phyloP scores from a whole-genome alignment of 2,113 vertebrate species.

The Anas platyrhynchos region DNA sequence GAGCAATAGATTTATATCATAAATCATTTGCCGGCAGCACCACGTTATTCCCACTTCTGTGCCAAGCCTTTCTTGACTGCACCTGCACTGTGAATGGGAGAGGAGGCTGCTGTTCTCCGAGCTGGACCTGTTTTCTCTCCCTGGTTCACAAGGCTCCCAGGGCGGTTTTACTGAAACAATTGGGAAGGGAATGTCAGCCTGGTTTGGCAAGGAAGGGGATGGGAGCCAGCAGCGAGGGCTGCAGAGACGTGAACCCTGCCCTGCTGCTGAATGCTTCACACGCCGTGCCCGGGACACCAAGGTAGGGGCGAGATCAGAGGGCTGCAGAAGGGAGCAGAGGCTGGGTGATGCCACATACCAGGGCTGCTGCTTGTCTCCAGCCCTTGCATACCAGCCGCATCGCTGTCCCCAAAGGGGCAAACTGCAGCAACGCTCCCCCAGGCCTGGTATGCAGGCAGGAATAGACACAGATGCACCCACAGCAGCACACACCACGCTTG shows the following conservation, averaged over 20 bases:
- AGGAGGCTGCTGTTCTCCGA: not conserved
- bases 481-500: fast-evolving
- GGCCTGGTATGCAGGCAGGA: not conserved
- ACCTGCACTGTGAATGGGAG: not conserved
- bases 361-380: not conserved
- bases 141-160: not conserved
- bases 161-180: not conserved
- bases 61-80: not conserved
- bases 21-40: not conserved
- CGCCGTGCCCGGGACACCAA: not conserved
- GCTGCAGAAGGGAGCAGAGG: not conserved
- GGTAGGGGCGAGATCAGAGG: not conserved
- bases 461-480: not conserved
- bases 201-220: not conserved
- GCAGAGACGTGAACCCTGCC: not conserved
- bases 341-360: not conserved
- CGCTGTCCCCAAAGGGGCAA: not conserved
- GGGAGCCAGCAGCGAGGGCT: not conserved
- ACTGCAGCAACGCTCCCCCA: not conserved
- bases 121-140: not conserved
- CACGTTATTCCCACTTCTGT: not conserved
- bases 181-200: fast-evolving
- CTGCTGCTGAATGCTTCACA: not conserved
- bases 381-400: not conserved
- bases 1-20: not conserved